Evolutionary conservation across 1,140 invertebrate species (phyloP), one percentile per base, ranked within the genome.

Genomic region (Agrypnia vestita): DNA sequence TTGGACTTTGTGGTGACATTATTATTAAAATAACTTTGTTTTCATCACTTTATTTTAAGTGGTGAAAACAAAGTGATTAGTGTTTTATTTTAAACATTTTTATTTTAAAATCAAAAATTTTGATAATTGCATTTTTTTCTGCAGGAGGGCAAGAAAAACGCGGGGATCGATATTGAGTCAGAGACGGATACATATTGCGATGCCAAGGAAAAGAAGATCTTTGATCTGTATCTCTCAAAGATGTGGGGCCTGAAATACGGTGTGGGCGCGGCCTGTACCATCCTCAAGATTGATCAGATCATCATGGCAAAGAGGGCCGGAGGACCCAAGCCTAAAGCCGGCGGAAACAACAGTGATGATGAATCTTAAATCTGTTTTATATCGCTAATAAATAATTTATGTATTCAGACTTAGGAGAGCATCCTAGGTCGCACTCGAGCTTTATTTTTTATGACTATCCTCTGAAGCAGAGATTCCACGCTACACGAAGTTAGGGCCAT

Each of bases 231-330:
- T 86, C 85, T 96, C 43, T 93, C 94, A 0, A 99, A 99, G 88
- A 91, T 93, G 81, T 99, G 98, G 97, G 98, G 93, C 4, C 87
- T 99, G 19, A 98, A 99, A 86, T 99, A 99, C 90, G 97, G 98
- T 0, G 95, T 97, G 0, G 93, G 95, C 82, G 97, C 97, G 12
- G 97, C 98, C 0, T 93, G 94, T 72, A 99, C 98, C 0, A 95
- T 99, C 84, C 91, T 99, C 4, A 95, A 96, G 88, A 96, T 99
- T n/a, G 98, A 99, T 90, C 95, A 99, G 89, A 99, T 99, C 79
- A 99, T 99, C 78, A 99, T 99, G 97, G 97, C 98, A 0, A 99
- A 99, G 89, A 92, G 95, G 85, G 97, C 97, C 17, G 98, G 98
- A 76, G 98, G 98, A 67, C 98, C 98, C 0, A 98, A 98, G 90